phyloP scores from a whole-genome alignment of 2,113 vertebrate genomes.

The Nannospalax galili region DNA sequence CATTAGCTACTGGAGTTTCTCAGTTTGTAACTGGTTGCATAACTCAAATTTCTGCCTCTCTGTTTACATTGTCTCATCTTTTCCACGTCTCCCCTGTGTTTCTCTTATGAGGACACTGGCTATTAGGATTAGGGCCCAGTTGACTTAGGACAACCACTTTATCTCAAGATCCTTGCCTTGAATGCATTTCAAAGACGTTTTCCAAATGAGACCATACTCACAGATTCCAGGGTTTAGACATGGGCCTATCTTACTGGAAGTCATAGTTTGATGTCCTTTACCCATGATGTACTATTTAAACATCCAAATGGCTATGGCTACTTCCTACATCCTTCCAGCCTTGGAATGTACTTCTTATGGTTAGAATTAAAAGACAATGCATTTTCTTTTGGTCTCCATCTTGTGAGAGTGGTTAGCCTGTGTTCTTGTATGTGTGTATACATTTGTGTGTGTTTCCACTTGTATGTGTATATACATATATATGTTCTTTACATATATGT shows the following conservation, averaged over 20 bases:
- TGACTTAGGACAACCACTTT: background rate
- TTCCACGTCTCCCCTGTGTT: background rate
- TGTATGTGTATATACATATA: background rate
- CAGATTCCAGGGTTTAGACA: background rate
- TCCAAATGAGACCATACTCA: background rate
- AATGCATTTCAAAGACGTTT: conserved; percentile 21
- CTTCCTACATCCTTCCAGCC: background rate
- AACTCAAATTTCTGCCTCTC: background rate
- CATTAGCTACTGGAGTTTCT: background rate
- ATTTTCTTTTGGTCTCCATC: background rate
- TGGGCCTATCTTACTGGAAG: background rate
- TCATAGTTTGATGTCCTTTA: background rate
- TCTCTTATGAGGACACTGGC: background rate
- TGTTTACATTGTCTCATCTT: background rate
- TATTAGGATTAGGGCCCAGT: background rate
- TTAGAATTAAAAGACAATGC: background rate
- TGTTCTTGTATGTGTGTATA: background rate
- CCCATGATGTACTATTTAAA: background rate
- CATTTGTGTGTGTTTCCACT: background rate
- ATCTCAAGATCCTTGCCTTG: background rate
- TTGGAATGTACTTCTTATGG: background rate
- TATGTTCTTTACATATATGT: background rate
- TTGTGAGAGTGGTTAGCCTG: background rate
- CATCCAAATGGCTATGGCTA: background rate
- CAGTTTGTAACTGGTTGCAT: fast-evolving